Percentiles rank a stretch among this genome's conserved stretches.
phyloP scores from a whole-genome alignment of 2,797 vertebrate species.

The Enteromius unitaeniatus region DNA sequence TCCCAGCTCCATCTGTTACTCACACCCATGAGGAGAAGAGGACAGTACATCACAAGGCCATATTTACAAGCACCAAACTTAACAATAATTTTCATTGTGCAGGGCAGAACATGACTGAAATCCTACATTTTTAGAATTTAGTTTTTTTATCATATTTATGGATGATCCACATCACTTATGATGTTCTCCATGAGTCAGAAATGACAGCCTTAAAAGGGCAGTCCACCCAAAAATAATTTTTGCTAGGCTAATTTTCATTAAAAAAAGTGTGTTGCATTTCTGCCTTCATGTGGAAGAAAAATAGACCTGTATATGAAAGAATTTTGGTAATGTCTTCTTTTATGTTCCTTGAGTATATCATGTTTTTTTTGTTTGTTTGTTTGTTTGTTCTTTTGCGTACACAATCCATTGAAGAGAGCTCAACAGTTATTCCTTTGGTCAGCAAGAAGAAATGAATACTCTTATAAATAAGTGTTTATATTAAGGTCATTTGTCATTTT shows the following conservation, averaged over 20 bases:
- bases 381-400: no score
- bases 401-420: no score
- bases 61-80: conserved; percentile 10
- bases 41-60: neutral
- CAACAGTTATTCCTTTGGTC: no score
- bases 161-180: neutral
- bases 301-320: neutral
- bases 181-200: neutral
- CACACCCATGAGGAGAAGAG: conserved; percentile 41
- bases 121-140: neutral
- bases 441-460: no score
- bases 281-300: neutral
- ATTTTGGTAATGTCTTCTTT: neutral
- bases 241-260: neutral
- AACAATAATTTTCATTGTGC: neutral
- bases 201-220: neutral
- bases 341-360: no score
- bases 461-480: no score
- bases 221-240: neutral
- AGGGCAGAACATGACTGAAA: neutral
- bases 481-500: no score
- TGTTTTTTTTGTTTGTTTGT: no score
- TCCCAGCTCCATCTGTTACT: conserved; percentile 49
- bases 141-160: neutral
- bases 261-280: neutral